Base-by-base conservation (phyloP, 1,140 invertebrate species). In the Copidosoma floridanum region DNA sequence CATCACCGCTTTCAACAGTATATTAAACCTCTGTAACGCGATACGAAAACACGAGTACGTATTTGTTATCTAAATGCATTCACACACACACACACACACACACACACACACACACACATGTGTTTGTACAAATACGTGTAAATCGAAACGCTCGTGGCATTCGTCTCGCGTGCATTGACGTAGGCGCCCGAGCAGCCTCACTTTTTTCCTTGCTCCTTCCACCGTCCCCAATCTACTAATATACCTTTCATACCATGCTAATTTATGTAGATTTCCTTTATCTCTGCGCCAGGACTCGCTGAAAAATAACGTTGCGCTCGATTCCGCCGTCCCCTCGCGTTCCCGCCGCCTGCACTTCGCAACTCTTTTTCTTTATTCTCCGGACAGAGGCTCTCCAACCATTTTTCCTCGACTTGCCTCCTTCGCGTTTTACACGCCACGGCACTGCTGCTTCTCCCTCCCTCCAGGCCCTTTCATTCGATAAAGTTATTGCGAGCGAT, bases 211-310 rank as follows among this genome's bases (percentile, higher is more conserved):
- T n/a, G n/a, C n/a, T n/a, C n/a, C n/a, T n/a, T n/a, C n/a, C n/a
- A n/a, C n/a, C n/a, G n/a, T n/a, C n/a, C n/a, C n/a, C n/a, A n/a
- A n/a, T n/a, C n/a, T n/a, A n/a, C n/a, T n/a, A n/a, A n/a, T n/a
- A n/a, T n/a, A n/a, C n/a, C 35, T 37, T 50, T 21, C 16, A 48
- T 57, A 57, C 32, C 57, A 40, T 48, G 51, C 51, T 61, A 53
- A 60, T 60, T 60, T 60, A 54, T 48, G 51, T 3, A 40, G 35
- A 61, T 61, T 61, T 54, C 21, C 51, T 53, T 61, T 61, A 61
- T 54, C 35, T 54, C 16, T 3, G 21, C 23, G 1, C n/a, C n/a
- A n/a, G n/a, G n/a, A n/a, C n/a, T n/a, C n/a, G n/a, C n/a, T n/a
- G n/a, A n/a, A n/a, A n/a, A n/a, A n/a, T n/a, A n/a, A n/a, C n/a